phyloP scores from a whole-genome alignment of 2,797 vertebrate genomes.

The Hoplostethus mediterraneus region DNA sequence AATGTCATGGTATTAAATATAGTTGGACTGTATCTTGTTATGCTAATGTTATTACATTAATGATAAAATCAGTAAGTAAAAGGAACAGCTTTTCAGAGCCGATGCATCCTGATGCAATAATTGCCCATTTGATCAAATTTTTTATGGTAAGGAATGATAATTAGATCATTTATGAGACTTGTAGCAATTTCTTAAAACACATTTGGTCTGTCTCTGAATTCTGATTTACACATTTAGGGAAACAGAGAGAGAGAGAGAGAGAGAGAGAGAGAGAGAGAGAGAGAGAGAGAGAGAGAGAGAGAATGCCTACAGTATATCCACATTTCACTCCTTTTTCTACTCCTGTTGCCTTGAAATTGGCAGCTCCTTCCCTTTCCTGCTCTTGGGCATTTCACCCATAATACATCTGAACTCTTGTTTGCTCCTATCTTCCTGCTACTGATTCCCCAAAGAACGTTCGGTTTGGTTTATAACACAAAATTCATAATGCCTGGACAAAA shows the following conservation, averaged over 20 bases:
- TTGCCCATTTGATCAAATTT: slow-evolving; percentile 36
- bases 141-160: slow-evolving; percentile 36
- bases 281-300: neutral
- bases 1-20: slow-evolving; percentile 28
- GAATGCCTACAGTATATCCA: no score
- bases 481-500: neutral
- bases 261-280: no score
- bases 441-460: neutral
- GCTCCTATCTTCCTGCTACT: neutral
- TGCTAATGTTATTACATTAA: slow-evolving; percentile 32
- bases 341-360: slow-evolving; percentile 7
- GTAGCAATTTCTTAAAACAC: slow-evolving; percentile 40
- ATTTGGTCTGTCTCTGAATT: slow-evolving; percentile 41
- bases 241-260: slow-evolving; percentile 14
- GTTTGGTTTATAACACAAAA: no score
- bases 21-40: slow-evolving; percentile 41
- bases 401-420: neutral
- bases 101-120: slow-evolving; percentile 24
- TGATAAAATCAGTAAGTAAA: neutral
- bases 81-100: neutral
- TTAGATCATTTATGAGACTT: slow-evolving; percentile 28
- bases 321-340: neutral
- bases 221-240: slow-evolving; percentile 52
- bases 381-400: slow-evolving; percentile 2
- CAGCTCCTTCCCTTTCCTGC: slow-evolving; percentile 12